Conservation (phyloP, 2,797 vertebrate species). For the Notolepis coatsorum region DNA sequence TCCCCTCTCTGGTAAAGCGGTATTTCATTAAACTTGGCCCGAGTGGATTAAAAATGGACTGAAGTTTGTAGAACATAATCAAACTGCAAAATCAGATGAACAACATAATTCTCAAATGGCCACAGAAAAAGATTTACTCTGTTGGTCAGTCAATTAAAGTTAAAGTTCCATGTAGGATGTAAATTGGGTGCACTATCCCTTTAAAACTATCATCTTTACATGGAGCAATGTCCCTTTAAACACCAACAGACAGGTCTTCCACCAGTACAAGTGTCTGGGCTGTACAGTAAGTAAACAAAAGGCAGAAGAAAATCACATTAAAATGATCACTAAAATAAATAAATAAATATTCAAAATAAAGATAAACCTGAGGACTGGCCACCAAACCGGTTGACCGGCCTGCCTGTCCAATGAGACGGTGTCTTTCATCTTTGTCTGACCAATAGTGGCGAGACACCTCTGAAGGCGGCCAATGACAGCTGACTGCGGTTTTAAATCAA, state of each 20-base stretch:
- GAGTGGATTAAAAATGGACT: not conserved
- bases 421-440: constrained; percentile 57
- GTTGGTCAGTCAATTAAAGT: constrained; percentile 56
- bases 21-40: not conserved
- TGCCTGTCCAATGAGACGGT: constrained; percentile 8
- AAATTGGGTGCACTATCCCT: constrained; percentile 50
- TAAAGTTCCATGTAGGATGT: constrained; percentile 56
- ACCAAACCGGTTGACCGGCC: constrained; percentile 58
- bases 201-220: constrained; percentile 54
- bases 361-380: constrained; percentile 80
- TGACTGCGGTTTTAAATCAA: constrained; percentile 18
- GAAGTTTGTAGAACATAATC: not conserved
- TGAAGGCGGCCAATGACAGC: constrained; percentile 62
- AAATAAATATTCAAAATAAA: constrained; percentile 83
- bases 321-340: constrained; percentile 70
- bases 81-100: constrained; percentile 19
- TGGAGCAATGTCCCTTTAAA: constrained; percentile 46
- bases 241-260: constrained; percentile 44
- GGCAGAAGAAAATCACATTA: constrained; percentile 51
- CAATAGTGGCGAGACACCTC: constrained; percentile 52
- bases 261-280: constrained; percentile 56
- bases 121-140: constrained; percentile 39
- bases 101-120: constrained; percentile 6
- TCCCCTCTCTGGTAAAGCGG: constrained; percentile 23
- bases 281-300: constrained; percentile 50